Conservation (phyloP, 1,140 invertebrate genomes). For the Drosophila auraria region DNA sequence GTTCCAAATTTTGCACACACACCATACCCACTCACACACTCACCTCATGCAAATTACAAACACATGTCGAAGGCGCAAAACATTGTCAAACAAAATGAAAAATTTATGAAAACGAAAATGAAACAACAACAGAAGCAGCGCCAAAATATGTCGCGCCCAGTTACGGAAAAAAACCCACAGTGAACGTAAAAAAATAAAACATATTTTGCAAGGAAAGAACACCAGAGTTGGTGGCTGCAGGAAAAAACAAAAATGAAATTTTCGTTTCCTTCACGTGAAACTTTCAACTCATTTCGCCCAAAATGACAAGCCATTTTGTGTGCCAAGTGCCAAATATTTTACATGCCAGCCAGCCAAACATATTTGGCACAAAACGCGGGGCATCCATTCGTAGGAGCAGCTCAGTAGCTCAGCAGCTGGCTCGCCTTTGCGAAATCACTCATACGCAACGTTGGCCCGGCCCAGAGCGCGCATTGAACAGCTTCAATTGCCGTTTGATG, state of each 20-base stretch:
- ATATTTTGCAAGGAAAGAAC: constrained; percentile 35
- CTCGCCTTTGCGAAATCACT: constrained; percentile 53
- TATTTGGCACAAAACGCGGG: constrained; percentile 33
- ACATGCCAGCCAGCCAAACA: constrained; percentile 56
- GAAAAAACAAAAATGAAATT: constrained; percentile 14
- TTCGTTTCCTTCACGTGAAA: constrained; percentile 48
- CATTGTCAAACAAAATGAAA: constrained; percentile 77
- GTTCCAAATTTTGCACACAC: constrained; percentile 24
- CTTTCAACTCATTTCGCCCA: constrained; percentile 60
- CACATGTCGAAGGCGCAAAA: constrained; percentile 77
- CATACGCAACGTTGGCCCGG: constrained; percentile 70
- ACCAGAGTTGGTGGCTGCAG: not conserved
- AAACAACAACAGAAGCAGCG: constrained; percentile 53
- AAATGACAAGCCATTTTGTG: constrained; percentile 60
- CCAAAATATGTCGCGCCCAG: constrained; percentile 53
- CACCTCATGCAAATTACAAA: constrained; percentile 73
- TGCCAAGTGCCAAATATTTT: constrained; percentile 74
- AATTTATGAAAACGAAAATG: constrained; percentile 73
- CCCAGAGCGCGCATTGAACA: constrained; percentile 33
- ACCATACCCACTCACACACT: constrained; percentile 4
- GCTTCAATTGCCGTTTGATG: constrained; percentile 72
- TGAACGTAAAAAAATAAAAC: constrained; percentile 27
- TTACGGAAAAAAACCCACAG: constrained; percentile 8
- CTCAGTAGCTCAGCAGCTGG: constrained; percentile 14
- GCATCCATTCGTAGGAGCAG: not conserved